Evolutionary conservation across 1,140 invertebrate genomes (phyloP).

Genomic region (silkworm (Bombyx mori)): DNA sequence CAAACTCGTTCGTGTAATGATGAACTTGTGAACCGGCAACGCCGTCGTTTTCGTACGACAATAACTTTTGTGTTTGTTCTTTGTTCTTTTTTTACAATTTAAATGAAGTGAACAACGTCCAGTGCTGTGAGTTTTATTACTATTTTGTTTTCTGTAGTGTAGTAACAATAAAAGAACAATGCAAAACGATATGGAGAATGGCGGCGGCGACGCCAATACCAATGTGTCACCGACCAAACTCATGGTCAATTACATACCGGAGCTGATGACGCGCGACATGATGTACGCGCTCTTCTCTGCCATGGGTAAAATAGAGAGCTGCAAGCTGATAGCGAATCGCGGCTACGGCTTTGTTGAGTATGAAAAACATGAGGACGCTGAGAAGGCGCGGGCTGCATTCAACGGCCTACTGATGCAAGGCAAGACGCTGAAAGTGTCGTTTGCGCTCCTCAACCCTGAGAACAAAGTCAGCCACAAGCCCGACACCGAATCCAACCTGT

Average conservation of each 20-base stretch:
- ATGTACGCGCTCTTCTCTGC: slow-evolving; percentile 69
- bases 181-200: slow-evolving; percentile 67
- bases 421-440: slow-evolving; percentile 68
- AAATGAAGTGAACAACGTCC: slow-evolving; percentile 59
- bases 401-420: slow-evolving; percentile 68
- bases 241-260: slow-evolving; percentile 71
- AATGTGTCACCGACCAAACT: slow-evolving; percentile 72
- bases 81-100: slow-evolving; percentile 54
- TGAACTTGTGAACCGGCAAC: slow-evolving; percentile 68
- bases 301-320: slow-evolving; percentile 67
- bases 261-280: slow-evolving; percentile 68
- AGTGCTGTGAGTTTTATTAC: slow-evolving; percentile 57
- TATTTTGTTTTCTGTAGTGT: slow-evolving; percentile 66
- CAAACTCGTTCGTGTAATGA: slow-evolving; percentile 62
- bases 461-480: slow-evolving; percentile 64
- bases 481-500: slow-evolving; percentile 66
- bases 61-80: slow-evolving; percentile 61
- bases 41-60: slow-evolving; percentile 57
- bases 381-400: slow-evolving; percentile 66
- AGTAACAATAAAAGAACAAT: slow-evolving; percentile 59
- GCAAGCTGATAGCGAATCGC: slow-evolving; percentile 64
- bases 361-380: slow-evolving; percentile 65
- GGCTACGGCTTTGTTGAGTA: slow-evolving; percentile 70
- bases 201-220: slow-evolving; percentile 66
- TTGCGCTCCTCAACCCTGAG: slow-evolving; percentile 67